These are phyloP conservation scores for Mylabris sibirica DNA, from an alignment of 2,888 invertebrate genomes.

Conservation along the genomic window DNA sequence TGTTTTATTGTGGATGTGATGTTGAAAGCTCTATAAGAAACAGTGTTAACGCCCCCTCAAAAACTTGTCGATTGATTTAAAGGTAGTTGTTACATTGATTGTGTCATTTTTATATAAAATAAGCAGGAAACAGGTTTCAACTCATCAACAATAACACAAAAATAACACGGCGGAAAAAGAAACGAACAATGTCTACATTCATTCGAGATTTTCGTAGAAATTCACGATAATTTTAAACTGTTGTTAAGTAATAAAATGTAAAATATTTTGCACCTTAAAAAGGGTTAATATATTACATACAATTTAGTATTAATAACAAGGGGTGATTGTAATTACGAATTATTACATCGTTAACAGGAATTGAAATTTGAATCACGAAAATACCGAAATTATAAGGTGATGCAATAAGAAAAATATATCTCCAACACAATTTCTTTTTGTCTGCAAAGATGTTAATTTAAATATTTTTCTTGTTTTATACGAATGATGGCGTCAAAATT, in stretches of 20 bases:
- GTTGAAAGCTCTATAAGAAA: slow-evolving; percentile 30
- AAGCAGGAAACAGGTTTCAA: slow-evolving; percentile 30
- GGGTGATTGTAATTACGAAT: slow-evolving; percentile 29
- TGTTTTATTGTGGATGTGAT: slow-evolving; percentile 22
- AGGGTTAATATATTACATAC: slow-evolving; percentile 25
- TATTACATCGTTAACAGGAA: slow-evolving; percentile 31
- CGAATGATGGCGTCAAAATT: neutral
- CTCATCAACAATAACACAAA: slow-evolving; percentile 23
- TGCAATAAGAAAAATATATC: no score
- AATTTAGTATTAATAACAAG: slow-evolving; percentile 17
- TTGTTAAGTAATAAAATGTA: slow-evolving; percentile 19
- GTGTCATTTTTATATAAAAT: slow-evolving; percentile 20
- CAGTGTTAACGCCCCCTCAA: slow-evolving; percentile 32
- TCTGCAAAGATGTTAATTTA: neutral
- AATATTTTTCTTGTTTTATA: neutral
- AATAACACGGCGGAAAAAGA: neutral
- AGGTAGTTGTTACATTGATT: slow-evolving; percentile 29
- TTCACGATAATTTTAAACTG: neutral
- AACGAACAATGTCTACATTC: neutral
- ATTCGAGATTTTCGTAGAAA: neutral
- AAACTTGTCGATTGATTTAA: slow-evolving; percentile 33
- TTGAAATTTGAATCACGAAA: slow-evolving; percentile 15
- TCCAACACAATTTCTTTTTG: no score
- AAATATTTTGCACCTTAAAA: slow-evolving; percentile 21
- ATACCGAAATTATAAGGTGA: no score